A percentile compares a stretch with the other conserved stretches of the same genome.
These are phyloP conservation scores for Ciconia maguari DNA, from an alignment of 2,113 vertebrate genomes.

Conservation along the genomic window DNA sequence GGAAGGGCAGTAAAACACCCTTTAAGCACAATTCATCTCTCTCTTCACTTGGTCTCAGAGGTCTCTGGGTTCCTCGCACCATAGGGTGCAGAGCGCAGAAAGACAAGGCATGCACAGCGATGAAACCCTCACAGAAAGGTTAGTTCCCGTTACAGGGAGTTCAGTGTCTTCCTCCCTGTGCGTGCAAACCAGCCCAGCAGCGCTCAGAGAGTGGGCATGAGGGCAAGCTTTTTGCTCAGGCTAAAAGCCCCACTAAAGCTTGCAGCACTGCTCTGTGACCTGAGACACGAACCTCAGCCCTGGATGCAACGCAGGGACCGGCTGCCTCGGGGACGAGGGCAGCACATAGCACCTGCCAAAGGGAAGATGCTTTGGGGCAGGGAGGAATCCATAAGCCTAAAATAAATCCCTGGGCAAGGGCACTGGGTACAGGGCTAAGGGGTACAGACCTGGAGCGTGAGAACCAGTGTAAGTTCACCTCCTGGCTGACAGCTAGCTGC, in stretches of 20 bases:
- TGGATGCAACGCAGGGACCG: accelerated
- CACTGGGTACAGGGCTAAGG: background rate
- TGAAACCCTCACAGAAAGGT: background rate
- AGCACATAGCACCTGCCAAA: background rate
- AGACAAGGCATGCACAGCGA: background rate
- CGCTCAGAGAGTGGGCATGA: accelerated
- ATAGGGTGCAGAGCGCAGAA: accelerated
- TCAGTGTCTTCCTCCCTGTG: background rate
- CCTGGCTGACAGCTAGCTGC: background rate
- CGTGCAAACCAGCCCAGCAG: background rate
- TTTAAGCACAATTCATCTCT: background rate
- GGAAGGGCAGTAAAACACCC: background rate
- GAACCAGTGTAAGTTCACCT: background rate
- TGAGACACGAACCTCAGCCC: accelerated
- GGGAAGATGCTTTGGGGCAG: background rate
- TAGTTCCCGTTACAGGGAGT: background rate
- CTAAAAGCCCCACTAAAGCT: background rate
- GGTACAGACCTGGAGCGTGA: background rate
- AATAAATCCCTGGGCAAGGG: background rate
- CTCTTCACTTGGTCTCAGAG: background rate
- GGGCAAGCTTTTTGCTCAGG: background rate
- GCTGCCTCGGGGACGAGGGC: accelerated
- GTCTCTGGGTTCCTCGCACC: background rate
- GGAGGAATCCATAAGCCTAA: background rate
- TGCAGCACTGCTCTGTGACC: background rate